Base-by-base conservation (phyloP, 1,140 invertebrate species). In the Macrobrachium nipponense region DNA sequence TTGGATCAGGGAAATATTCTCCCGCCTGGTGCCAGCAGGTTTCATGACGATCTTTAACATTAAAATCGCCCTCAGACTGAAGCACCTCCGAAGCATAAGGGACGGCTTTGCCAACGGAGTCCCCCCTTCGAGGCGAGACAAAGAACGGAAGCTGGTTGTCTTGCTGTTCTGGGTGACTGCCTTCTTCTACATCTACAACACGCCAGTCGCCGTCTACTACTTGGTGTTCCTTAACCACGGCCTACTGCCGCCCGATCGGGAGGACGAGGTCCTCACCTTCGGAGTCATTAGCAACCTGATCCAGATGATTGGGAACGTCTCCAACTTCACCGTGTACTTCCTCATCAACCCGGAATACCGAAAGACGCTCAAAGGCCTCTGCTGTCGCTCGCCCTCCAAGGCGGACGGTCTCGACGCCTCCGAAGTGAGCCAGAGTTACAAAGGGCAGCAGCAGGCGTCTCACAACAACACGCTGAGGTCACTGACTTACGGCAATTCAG, bases 151-250 rank as follows among this genome's bases (percentile, higher is more conserved):
- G 18, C 78, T 86, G 59, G 84, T 86, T n/a, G n/a, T 80, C 27
- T n/a, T 86, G 17, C 68, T 86, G 17, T 86, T 86, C 36, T 86
- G 84, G 84, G 59, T 86, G 8, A 86, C 84, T 20, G 64, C 68
- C 8, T 61, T 80, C n/a, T 86, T 86, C 68, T 86, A 80, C 84
- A 27, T 86, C 64, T 86, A 64, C 84, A 86, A 86, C 77, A 72
- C 84, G 18, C 84, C 84, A 11, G 84, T 86, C 76, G 80, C 60
- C 17, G 27, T 86, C 0, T 86, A 80, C 84, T 86, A 86, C 77
- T 36, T 86, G 68, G 77, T 43, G 23, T 86, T 86, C 59, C 59
- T 86, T 0, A 70, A 86, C 68, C 20, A 70, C 23, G 20, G 17
- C 66, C 44, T 44, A 5, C 61, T 64, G 61, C 14, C 51, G 12